phyloP scores from a whole-genome alignment of 1,140 invertebrate genomes.

The Drosophila subobscura region DNA sequence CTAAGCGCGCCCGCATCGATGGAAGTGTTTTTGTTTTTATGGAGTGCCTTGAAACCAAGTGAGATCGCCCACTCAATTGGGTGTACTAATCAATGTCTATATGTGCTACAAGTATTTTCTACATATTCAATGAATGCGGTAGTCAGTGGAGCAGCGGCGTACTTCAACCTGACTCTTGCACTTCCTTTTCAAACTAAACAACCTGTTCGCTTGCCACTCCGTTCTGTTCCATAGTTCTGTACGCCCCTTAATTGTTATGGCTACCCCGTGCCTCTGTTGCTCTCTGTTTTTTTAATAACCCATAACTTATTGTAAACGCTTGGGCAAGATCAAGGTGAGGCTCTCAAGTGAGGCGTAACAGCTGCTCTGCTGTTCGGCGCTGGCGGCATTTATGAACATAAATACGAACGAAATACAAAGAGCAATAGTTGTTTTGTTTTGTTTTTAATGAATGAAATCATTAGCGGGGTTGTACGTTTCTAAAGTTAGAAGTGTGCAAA shows the following conservation, averaged over 20 bases:
- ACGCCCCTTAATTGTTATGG: conserved; percentile 42
- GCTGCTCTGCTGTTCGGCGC: background rate
- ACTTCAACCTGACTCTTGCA: conserved; percentile 31
- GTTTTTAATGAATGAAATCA: conserved; percentile 47
- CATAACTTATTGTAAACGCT: conserved; percentile 12
- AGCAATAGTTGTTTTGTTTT: conserved; percentile 15
- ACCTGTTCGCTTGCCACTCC: conserved; percentile 34
- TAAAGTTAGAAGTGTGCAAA: background rate
- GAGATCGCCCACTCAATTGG: conserved; percentile 37
- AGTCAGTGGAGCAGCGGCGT: conserved; percentile 8
- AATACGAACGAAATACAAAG: conserved; percentile 19
- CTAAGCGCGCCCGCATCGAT: conserved; percentile 22
- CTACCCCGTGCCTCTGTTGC: background rate
- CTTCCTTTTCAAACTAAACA: conserved; percentile 31
- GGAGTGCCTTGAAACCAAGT: background rate
- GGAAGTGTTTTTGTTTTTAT: conserved; percentile 23
- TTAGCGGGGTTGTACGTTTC: conserved; percentile 6
- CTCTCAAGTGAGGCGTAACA: conserved; percentile 63
- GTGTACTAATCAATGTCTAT: conserved; percentile 23
- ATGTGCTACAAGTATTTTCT: conserved; percentile 19
- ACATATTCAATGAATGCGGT: conserved; percentile 23
- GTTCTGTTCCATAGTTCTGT: conserved; percentile 7
- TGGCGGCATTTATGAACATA: conserved; percentile 20
- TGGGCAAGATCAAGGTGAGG: conserved; percentile 71
- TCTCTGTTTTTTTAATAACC: conserved; percentile 30